Percentiles rank a stretch among this genome's conserved stretches.
These are phyloP conservation scores for Myzus persicae DNA, from an alignment of 1,140 invertebrate species.

Conservation along the genomic window DNA sequence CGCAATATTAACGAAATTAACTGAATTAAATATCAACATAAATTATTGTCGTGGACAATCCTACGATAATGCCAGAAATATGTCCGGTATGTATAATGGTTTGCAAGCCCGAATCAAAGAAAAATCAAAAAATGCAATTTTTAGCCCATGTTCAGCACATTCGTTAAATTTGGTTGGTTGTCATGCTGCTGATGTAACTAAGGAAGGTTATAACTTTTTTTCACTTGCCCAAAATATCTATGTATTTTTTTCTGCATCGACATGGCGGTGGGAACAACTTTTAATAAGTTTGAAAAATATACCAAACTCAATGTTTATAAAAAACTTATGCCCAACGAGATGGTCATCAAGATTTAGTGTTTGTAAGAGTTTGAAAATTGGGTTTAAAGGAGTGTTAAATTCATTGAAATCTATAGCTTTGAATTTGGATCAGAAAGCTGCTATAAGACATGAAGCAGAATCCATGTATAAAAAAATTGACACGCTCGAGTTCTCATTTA, in stretches of 20 bases:
- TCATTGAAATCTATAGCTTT: not conserved
- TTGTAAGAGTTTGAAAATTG: not conserved
- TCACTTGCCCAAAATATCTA: constrained; percentile 14
- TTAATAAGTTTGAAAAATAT: not conserved
- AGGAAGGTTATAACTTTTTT: constrained; percentile 15
- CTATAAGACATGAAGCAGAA: not conserved
- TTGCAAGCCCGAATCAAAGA: not conserved
- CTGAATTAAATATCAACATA: constrained; percentile 7
- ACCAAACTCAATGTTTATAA: constrained; percentile 20
- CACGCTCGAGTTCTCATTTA: not conserved
- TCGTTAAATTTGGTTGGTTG: not conserved
- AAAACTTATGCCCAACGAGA: not conserved
- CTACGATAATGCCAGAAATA: constrained; percentile 62
- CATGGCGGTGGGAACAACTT: constrained; percentile 11
- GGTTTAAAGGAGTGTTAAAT: not conserved
- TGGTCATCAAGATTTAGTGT: not conserved
- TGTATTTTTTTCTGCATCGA: not conserved
- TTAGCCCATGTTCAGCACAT: not conserved
- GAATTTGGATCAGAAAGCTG: not conserved
- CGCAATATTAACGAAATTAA: not conserved
- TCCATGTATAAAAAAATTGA: not conserved
- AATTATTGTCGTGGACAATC: constrained; percentile 61
- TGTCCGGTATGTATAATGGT: constrained; percentile 34
- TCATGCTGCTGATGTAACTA: constrained; percentile 13
- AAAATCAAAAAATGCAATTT: not conserved